Conservation (phyloP, 2,113 vertebrate genomes). For the Picathartes gymnocephalus region DNA sequence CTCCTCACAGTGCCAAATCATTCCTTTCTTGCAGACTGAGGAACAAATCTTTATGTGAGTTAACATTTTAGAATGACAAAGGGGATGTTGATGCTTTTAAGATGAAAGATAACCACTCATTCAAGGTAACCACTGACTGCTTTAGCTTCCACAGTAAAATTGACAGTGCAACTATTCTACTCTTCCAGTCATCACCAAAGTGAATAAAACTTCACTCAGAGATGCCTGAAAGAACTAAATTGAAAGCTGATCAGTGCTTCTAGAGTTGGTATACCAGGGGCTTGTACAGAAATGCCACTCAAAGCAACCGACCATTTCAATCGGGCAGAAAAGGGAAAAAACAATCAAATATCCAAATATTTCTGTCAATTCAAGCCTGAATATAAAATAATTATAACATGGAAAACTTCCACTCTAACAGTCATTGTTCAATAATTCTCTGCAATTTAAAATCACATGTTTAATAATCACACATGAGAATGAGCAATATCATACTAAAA, state of each 20-base stretch:
- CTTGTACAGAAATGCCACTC: not conserved
- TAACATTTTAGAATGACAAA: not conserved
- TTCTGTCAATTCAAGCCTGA: not conserved
- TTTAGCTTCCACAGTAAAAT: not conserved
- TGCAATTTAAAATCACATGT: not conserved
- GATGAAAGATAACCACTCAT: not conserved
- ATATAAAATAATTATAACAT: not conserved
- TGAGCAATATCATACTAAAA: not conserved
- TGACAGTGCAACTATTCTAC: not conserved
- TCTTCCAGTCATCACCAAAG: not conserved
- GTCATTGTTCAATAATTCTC: not conserved
- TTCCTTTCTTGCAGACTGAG: not conserved
- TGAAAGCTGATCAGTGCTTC: not conserved
- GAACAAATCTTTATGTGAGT: not conserved
- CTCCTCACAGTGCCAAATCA: not conserved
- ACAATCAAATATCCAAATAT: not conserved
- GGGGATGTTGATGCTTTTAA: not conserved
- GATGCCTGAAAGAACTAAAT: not conserved
- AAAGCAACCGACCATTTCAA: not conserved
- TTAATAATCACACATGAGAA: not conserved
- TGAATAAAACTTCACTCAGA: not conserved
- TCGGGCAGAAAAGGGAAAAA: not conserved
- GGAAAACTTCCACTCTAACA: not conserved
- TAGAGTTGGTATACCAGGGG: not conserved
- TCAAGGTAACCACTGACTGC: not conserved